Base-by-base conservation (phyloP, 2,113 vertebrate genomes). In the Chloebia gouldiae region DNA sequence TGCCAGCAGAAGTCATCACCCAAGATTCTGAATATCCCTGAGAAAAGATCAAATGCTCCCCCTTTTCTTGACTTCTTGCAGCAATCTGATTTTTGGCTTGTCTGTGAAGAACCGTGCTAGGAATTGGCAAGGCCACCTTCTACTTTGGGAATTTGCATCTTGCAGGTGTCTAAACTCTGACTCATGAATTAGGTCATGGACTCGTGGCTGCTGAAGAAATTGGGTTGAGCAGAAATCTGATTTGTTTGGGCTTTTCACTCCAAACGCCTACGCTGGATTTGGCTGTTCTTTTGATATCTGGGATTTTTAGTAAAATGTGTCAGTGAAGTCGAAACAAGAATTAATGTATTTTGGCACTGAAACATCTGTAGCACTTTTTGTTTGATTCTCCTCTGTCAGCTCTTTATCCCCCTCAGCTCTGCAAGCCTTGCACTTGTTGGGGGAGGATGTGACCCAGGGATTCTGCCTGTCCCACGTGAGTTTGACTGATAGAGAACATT, bases 381-480 rank as follows among this genome's bases (percentile, higher is more conserved):
- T 81, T 81, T 63, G 53, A 33, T 35, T 60, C 15, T 37, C 49
- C 25, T 18, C 3, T 86, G 45, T 69, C 69, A 65, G 19, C n/a
- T 53, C 31, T 65, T 75, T 21, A 23, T 28, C 49, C 6, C 23
- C 22, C n/a, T 42, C 53, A 33, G 51, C 59, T 88, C 6, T 75
- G 65, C 35, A 10, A 27, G 35, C 1, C 0, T 39, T 49, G 50
- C 37, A 5, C 23, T 61, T 4, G 13, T 42, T 10, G 33, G 47
- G 50, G 24, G 25, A 63, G 37, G 40, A 31, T 0, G 0, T 1
- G 44, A 13, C 17, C 28, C 6, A 6, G 16, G 45, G 31, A 13
- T 61, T 68, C 65, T 69, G 57, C 44, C 73, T 23, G 15, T 28
- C 40, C n/a, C 20, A 7, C 30, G 11, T 0, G 3, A 13, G 30